Conservation (phyloP, 2,888 invertebrate genomes). For the Scaptomyza parva region DNA sequence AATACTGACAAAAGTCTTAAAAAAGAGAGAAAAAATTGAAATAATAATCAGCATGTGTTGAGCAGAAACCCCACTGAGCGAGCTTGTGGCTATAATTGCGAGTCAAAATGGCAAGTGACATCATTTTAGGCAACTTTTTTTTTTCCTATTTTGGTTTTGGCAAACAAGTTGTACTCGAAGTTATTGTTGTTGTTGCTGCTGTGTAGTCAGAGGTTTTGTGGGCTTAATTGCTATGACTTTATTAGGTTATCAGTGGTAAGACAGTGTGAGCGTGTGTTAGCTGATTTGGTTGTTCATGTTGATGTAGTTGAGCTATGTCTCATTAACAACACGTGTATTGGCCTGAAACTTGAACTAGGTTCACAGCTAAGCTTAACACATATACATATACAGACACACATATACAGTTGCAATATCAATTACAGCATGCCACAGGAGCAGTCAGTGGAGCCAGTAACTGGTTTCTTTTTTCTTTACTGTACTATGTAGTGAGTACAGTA, state of each 20-base stretch:
- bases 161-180: constrained; percentile 70
- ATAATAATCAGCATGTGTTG: constrained; percentile 61
- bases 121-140: constrained; percentile 69
- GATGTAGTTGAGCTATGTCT: constrained; percentile 72
- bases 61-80: constrained; percentile 39
- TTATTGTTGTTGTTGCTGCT: constrained; percentile 37
- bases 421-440: constrained; percentile 80
- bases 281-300: constrained; percentile 52
- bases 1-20: constrained; percentile 47
- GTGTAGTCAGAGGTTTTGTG: constrained; percentile 53
- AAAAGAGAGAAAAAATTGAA: constrained; percentile 41
- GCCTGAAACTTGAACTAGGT: constrained; percentile 47
- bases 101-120: constrained; percentile 69
- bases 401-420: constrained; percentile 76
- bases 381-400: constrained; percentile 6
- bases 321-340: constrained; percentile 76
- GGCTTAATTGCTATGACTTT: constrained; percentile 77
- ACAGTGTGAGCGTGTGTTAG: constrained; percentile 33
- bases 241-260: constrained; percentile 71
- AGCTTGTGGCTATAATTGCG: constrained; percentile 67
- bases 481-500: constrained; percentile 41
- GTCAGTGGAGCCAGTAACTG: constrained; percentile 67
- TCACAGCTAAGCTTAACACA: constrained; percentile 13
- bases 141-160: constrained; percentile 52
- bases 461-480: constrained; percentile 40